These are phyloP conservation scores for Rutilus rutilus DNA, from an alignment of 2,113 vertebrate genomes.

Conservation along the genomic window DNA sequence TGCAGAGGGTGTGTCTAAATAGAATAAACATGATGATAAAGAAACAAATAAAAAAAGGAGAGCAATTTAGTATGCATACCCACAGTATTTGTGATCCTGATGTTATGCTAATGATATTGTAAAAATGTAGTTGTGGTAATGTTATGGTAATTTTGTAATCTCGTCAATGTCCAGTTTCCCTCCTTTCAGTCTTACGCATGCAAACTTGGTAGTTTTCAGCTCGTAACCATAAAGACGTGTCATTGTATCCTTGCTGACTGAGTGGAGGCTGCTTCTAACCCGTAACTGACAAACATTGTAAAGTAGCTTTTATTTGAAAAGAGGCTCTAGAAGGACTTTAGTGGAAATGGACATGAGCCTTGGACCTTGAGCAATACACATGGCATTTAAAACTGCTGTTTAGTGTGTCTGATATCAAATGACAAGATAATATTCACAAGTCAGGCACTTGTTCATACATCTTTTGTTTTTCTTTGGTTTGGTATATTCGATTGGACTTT, in stretches of 20 bases:
- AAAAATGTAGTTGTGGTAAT: neutral
- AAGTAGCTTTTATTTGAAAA: neutral
- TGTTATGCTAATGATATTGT: neutral
- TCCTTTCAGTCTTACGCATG: neutral
- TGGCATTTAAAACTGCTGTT: neutral
- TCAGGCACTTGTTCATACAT: neutral
- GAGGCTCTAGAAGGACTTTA: neutral
- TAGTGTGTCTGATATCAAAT: neutral
- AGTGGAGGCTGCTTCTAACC: neutral
- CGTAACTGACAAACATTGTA: neutral
- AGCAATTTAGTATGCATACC: neutral
- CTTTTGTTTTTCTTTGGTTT: neutral
- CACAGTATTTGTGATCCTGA: neutral
- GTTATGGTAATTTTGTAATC: conserved; percentile 17
- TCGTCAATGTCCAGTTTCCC: neutral
- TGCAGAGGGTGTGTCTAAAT: neutral
- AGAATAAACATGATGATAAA: neutral
- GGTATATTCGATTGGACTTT: neutral
- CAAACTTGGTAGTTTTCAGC: neutral
- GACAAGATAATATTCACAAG: neutral
- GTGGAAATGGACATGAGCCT: neutral
- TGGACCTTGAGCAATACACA: neutral
- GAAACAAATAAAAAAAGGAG: neutral
- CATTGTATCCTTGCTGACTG: neutral
- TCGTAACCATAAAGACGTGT: neutral